Base-by-base conservation (phyloP, 2,797 vertebrate genomes). In the Perdix hodgsoniae region DNA sequence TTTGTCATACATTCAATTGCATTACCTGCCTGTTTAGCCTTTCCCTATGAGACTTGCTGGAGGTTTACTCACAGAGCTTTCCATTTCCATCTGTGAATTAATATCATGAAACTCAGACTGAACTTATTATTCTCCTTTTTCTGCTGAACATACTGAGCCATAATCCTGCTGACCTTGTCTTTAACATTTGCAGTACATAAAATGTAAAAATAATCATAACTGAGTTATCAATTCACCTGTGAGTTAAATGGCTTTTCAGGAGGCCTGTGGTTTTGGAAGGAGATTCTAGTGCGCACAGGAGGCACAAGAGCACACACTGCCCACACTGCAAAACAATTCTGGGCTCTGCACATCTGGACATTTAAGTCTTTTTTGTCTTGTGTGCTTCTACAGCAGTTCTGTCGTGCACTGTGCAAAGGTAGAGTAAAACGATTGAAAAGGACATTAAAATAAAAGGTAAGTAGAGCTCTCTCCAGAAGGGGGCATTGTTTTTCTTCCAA, bases 401-500 rank as follows among this genome's bases (percentile, higher is more conserved):
- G n/a, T 31, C 1, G 1, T n/a, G 22, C 5, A 45, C 7, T 27
- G 10, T 9, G 24, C 24, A 27, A 74, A 85, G 22, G 12, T 1
- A 26, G 7, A 12, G 3, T 3, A 45, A 24, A 5, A 4, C 2
- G 10, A 24, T 33, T 64, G 14, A 79, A 83, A 59, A 16, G 5
- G 0, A 1, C 8, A 6, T 39, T 33, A 57, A 40, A 90, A 47
- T 27, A 59, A 65, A 44, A 10, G 31, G n/a, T 83, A 52, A 29
- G 49, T 33, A 61, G 84, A 88, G 6, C 14, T 91, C 9, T 54
- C 74, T 80, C 86, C 90, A 65, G 65, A 77, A 84, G 86, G 42
- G 59, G 90, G 88, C 91, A 77, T 83, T 78, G 69, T 78, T 93
- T 86, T 94, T 72, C 91, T 95, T 93, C 56, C 59, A 75, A 78